A percentile compares a stretch with the other conserved stretches of the same genome.
phyloP scores from a whole-genome alignment of 1,140 invertebrate genomes.

The Calliphora vicina region DNA sequence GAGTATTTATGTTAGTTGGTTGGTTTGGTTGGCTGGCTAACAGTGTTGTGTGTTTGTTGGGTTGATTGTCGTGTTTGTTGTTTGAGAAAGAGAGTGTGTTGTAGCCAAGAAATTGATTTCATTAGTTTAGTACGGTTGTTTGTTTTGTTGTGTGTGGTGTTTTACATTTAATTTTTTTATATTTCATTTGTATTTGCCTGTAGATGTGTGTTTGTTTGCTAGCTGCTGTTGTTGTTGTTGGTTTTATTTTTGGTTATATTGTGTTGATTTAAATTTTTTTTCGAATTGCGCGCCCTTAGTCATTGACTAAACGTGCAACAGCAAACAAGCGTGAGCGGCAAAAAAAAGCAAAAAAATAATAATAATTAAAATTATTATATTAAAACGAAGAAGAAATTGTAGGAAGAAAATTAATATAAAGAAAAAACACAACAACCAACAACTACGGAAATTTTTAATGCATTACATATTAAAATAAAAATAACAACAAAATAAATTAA shows the following conservation, averaged over 20 bases:
- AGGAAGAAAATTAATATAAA: constrained; percentile 18
- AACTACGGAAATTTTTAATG: not conserved
- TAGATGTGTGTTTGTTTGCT: too few species aligned
- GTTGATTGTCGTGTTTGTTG: not conserved
- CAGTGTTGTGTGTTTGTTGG: not conserved
- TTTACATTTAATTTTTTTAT: constrained; percentile 54
- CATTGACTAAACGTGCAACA: constrained; percentile 62
- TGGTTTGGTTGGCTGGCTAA: not conserved
- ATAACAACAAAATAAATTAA: not conserved
- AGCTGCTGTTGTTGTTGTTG: constrained; percentile 8
- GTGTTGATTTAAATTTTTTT: constrained; percentile 62
- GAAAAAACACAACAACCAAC: not conserved
- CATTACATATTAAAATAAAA: not conserved
- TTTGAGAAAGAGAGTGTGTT: not conserved
- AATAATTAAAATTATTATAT: constrained; percentile 7
- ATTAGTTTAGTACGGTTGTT: constrained; percentile 25
- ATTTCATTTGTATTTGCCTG: too few species aligned
- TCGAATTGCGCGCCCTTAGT: constrained; percentile 63
- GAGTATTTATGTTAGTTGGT: not conserved
- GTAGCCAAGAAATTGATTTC: constrained; percentile 26
- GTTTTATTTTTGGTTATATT: constrained; percentile 52
- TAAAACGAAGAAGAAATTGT: constrained; percentile 8
- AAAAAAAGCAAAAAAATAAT: constrained; percentile 23
- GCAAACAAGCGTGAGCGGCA: constrained; percentile 56
- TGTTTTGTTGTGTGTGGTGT: constrained; percentile 29